phyloP scores from a whole-genome alignment of 2,113 vertebrate species.

The Accipiter virgatus region DNA sequence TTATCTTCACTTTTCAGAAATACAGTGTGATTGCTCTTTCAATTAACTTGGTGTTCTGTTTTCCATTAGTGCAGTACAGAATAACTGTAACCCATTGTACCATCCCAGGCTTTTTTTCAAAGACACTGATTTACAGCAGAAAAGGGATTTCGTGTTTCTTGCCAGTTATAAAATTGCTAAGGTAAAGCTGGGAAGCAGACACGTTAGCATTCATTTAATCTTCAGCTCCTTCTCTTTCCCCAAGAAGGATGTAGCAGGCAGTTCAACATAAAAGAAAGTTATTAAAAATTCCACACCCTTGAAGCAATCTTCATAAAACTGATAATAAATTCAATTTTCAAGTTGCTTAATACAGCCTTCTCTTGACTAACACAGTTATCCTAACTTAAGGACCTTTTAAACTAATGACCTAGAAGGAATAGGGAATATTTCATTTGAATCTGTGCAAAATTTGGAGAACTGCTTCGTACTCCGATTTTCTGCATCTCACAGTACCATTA shows the following conservation, averaged over 20 bases:
- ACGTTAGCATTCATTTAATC: constrained; percentile 27
- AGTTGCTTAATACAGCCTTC: constrained; percentile 42
- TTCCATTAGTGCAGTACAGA: constrained; percentile 46
- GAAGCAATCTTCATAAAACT: constrained; percentile 38
- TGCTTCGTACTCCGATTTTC: neutral
- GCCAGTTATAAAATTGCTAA: constrained; percentile 29
- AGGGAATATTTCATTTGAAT: constrained; percentile 36
- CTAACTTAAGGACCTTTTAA: constrained; percentile 66
- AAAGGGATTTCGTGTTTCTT: constrained; percentile 25
- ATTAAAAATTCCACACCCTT: constrained; percentile 58
- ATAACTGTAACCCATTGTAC: constrained; percentile 12
- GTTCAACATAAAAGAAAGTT: constrained; percentile 46
- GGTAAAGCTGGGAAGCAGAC: constrained; percentile 7
- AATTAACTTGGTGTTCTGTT: constrained; percentile 64
- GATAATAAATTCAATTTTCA: constrained; percentile 53
- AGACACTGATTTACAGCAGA: constrained; percentile 49
- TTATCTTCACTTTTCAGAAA: constrained; percentile 59
- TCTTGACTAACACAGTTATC: constrained; percentile 56
- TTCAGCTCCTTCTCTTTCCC: constrained; percentile 14
- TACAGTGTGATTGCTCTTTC: constrained; percentile 38
- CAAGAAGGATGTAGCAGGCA: constrained; percentile 19
- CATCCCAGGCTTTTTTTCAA: neutral
- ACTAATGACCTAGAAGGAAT: constrained; percentile 56
- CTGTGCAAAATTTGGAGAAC: constrained; percentile 35
- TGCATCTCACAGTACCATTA: constrained; percentile 11